These are phyloP conservation scores for Silurus glanis DNA, from an alignment of 2,113 vertebrate genomes.

Conservation along the genomic window DNA sequence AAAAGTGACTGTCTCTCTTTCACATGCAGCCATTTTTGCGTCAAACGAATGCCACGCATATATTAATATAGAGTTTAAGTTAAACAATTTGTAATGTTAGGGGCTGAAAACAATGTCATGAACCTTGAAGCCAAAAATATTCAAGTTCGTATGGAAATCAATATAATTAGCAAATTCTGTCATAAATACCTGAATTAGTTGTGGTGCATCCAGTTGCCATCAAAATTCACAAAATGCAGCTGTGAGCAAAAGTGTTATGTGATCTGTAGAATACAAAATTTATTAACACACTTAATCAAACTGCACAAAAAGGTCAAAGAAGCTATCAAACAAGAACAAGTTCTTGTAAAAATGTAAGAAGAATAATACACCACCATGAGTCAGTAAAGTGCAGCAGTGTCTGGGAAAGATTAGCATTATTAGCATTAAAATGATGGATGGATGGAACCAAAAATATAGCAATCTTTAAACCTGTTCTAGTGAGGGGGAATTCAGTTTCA, in stretches of 20 bases:
- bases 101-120: neutral
- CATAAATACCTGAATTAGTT: neutral
- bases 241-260: neutral
- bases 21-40: conserved; percentile 18
- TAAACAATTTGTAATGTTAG: neutral
- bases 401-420: neutral
- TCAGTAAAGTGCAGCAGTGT: neutral
- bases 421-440: neutral
- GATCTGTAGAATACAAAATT: neutral
- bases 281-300: neutral
- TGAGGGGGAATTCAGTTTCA: neutral
- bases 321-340: neutral
- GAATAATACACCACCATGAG: neutral
- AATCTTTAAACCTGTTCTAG: neutral
- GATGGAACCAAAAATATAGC: neutral
- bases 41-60: conserved; percentile 40
- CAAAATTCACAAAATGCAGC: neutral
- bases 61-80: neutral
- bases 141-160: neutral
- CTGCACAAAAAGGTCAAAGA: neutral
- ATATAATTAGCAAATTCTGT: neutral
- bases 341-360: neutral
- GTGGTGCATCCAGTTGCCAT: neutral
- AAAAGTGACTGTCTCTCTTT: conserved; percentile 29
- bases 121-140: neutral